Base-by-base conservation (phyloP, 2,888 invertebrate genomes). In the Sinelater perroti region DNA sequence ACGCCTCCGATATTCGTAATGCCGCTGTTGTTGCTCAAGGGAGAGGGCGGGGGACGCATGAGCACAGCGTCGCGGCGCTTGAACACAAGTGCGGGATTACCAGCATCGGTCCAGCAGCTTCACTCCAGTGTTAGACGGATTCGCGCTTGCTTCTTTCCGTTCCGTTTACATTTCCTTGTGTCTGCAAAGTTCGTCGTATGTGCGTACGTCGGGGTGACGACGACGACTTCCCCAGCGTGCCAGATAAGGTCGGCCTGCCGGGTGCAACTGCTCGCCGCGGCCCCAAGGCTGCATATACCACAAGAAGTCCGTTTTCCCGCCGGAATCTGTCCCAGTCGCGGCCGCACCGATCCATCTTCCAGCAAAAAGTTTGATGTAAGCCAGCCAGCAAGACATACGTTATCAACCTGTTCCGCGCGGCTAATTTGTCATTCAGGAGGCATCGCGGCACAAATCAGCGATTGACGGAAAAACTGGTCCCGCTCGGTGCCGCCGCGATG, bases 1-100 rank as follows among this genome's bases (percentile, higher is more conserved):
- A 75, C 77, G 76, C 77, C 75, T 75, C 70, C 76, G 73, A 75
- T 74, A 75, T 72, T 73, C 75, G 69, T 74, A 73, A 75, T 75
- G 75, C 75, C 74, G 73, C 75, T 76, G 75, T 75, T 75, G 74
- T 73, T 67, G 67, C 59, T 66, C 63, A 67, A 64, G 66, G 67
- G 69, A 71, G 68, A 64, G 67, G 70, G 71, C 70, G 73, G 74
- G 76, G 73, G 76, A 78, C 79, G 79, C 77, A 78, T 77, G 78
- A 78, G 78, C 79, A 75, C 64, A 73, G 74, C 76, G 75, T 72
- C 78, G 74, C 76, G 78, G 73, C 75, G 78, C 73, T 77, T 74
- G 73, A 77, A 78, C 78, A 79, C 78, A 78, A 78, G 79, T 78
- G 77, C 77, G 70, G 77, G 77, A 77, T 78, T 79, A 76, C 72